Base-by-base conservation (phyloP, 1,140 invertebrate genomes). In the Thrips palmi region DNA sequence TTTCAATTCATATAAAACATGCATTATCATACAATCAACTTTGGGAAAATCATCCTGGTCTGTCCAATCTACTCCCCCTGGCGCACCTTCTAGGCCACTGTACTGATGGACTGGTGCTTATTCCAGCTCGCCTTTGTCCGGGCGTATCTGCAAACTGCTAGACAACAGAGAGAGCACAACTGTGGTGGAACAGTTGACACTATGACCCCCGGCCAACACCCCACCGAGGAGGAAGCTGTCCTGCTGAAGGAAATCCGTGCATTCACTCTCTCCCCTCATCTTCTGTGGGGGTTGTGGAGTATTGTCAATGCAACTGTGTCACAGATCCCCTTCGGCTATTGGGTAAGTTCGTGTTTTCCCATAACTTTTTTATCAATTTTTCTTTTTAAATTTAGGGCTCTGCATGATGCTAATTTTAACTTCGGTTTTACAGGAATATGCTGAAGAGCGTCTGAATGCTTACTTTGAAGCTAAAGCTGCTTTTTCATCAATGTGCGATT, bases 261-360 rank as follows among this genome's bases (percentile, higher is more conserved):
- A 5, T 93, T 87, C 49, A 74, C 77, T 1, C 58, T 93, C 24
- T 82, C 77, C 12, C 84, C 83, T n/a, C 86, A 96, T 55, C 72
- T 96, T 15, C 77, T 94, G 47, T 97, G 91, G 92, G 70, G 68
- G 2, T 61, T 94, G 0, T 97, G 92, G 92, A 71, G 74, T 15
- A 67, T 93, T 18, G 77, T 92, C 3, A 91, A 92, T 57, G 79
- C 79, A 1, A 71, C 75, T 42, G 74, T 78, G 10, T 89, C 83
- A 1, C 70, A 83, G 49, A 96, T 97, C 52, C 74, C 84, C 23
- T 96, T 97, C 54, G 88, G 86, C 27, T 96, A 94, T 56, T 81
- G 83, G 83, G 91, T 93, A 63, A 71, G 68, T 58, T n/a, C n/a
- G n/a, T n/a, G n/a, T n/a, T 11, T 37, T 21, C 32, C 15, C 22